Conservation (phyloP, 1,140 invertebrate genomes). For the Steinernema feltiae region DNA sequence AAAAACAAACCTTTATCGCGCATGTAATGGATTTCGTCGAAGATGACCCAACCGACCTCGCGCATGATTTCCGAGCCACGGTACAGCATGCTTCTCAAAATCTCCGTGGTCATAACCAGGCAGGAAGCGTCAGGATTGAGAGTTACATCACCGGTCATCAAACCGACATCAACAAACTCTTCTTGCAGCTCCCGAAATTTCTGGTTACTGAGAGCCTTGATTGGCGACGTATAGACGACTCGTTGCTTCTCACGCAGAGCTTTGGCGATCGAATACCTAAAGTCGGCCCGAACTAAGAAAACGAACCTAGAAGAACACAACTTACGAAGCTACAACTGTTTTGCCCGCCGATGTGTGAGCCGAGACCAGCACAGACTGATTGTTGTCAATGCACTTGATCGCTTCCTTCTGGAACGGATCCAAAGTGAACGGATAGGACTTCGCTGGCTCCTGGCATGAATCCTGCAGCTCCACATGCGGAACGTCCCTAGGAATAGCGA, state of each 20-base stretch:
- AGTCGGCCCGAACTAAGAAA: neutral
- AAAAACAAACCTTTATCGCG: conserved; percentile 70
- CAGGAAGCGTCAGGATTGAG: conserved; percentile 95
- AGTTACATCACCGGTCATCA: conserved; percentile 97
- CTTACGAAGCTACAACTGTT: conserved; percentile 79
- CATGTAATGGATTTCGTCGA: conserved; percentile 99
- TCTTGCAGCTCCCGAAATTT: conserved; percentile 97
- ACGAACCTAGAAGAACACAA: conserved; percentile 2
- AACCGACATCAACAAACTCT: conserved; percentile 93
- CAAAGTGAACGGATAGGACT: conserved; percentile 85
- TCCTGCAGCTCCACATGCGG: conserved; percentile 31
- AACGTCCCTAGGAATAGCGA: conserved; percentile 58
- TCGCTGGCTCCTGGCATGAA: conserved; percentile 68
- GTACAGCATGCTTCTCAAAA: conserved; percentile 96
- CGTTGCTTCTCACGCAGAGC: conserved; percentile 71
- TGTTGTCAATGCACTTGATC: conserved; percentile 91
- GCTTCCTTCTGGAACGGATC: conserved; percentile 98
- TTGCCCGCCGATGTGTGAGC: conserved; percentile 99
- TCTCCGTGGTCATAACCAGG: conserved; percentile 99
- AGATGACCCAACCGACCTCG: conserved; percentile 98
- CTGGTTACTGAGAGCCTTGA: conserved; percentile 98
- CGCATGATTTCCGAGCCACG: conserved; percentile 90
- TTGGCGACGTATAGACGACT: conserved; percentile 98
- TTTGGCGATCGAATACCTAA: conserved; percentile 68
- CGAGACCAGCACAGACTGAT: conserved; percentile 90